Percentiles rank a stretch among this genome's conserved stretches.
Evolutionary conservation across 2,797 vertebrate genomes (phyloP).

Genomic region (Triplophysa yarkandensis): DNA sequence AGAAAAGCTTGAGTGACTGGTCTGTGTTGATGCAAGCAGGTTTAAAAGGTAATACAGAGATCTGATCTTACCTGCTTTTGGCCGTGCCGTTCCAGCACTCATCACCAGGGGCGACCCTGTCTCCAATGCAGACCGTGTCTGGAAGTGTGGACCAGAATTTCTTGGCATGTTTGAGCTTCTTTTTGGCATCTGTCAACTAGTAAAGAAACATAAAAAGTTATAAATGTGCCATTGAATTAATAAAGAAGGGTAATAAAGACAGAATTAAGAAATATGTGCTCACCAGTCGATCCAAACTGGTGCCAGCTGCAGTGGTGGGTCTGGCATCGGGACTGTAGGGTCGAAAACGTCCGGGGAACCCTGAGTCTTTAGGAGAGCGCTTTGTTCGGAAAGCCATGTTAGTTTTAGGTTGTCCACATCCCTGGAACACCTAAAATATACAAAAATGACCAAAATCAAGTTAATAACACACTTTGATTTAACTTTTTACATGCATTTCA

Average conservation of each 20-base stretch:
- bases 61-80: constrained; percentile 87
- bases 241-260: not conserved
- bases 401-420: constrained; percentile 87
- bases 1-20: not conserved
- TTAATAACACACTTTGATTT: too few species aligned
- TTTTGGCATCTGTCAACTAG: constrained; percentile 93
- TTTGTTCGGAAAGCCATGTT: constrained; percentile 71
- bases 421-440: constrained; percentile 88
- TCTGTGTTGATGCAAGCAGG: not conserved
- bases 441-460: too few species aligned
- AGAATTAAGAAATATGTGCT: constrained; percentile 38
- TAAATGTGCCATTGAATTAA: not conserved
- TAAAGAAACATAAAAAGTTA: constrained; percentile 1
- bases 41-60: not conserved
- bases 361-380: constrained; percentile 82
- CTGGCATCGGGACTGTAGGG: constrained; percentile 88
- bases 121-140: constrained; percentile 85
- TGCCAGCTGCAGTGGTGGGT: constrained; percentile 94
- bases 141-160: constrained; percentile 98
- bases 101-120: constrained; percentile 83
- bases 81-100: constrained; percentile 96
- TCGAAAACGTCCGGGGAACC: constrained; percentile 87
- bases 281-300: constrained; percentile 93
- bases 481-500: not conserved
- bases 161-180: constrained; percentile 93